phyloP scores from a whole-genome alignment of 2,888 invertebrate species.

The Pollenia griseotomentosa region DNA sequence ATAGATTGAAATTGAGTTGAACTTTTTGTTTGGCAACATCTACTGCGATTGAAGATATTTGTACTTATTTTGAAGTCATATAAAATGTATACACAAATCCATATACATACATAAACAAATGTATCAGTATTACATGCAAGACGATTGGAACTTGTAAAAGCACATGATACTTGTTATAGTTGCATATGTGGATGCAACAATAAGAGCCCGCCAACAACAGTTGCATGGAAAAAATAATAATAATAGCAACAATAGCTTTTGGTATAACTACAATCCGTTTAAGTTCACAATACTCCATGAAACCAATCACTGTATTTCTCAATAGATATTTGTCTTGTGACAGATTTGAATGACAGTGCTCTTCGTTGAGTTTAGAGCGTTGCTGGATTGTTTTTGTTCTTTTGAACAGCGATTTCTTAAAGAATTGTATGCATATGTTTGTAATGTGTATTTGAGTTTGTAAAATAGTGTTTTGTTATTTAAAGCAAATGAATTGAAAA shows the following conservation, averaged over 20 bases:
- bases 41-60: slow-evolving; percentile 36
- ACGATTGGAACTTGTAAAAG: slow-evolving; percentile 9
- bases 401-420: not conserved
- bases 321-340: slow-evolving; percentile 81
- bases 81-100: slow-evolving; percentile 16
- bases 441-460: too few species aligned
- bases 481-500: slow-evolving; percentile 29
- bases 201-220: slow-evolving; percentile 49
- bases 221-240: slow-evolving; percentile 5
- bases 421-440: not conserved
- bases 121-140: not conserved
- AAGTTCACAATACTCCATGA: slow-evolving; percentile 53
- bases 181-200: slow-evolving; percentile 53
- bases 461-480: slow-evolving; percentile 10
- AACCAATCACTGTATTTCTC: slow-evolving; percentile 75
- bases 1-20: slow-evolving; percentile 81
- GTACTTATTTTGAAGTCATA: slow-evolving; percentile 42
- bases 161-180: slow-evolving; percentile 1
- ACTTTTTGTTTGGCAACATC: slow-evolving; percentile 52
- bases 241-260: slow-evolving; percentile 40
- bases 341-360: slow-evolving; percentile 81
- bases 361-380: slow-evolving; percentile 58
- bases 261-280: slow-evolving; percentile 36
- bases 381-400: slow-evolving; percentile 2
- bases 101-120: not conserved